phyloP scores from a whole-genome alignment of 64 coral and sea anemone species.

The Actinia equina region DNA sequence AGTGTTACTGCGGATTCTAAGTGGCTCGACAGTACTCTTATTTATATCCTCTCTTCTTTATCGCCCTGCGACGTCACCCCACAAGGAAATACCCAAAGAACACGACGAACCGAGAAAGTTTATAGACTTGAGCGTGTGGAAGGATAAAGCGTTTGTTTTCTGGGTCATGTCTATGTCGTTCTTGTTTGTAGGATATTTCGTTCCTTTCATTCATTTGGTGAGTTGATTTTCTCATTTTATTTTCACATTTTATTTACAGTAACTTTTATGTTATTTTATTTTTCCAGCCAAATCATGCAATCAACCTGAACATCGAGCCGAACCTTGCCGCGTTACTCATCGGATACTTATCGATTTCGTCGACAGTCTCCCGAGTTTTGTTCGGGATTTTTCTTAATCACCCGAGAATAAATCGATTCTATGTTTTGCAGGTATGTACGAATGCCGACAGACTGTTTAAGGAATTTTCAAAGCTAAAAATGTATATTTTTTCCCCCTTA shows the following conservation, averaged over 20 bases:
- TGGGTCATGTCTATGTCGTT: conserved; percentile 81
- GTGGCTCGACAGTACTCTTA: conserved; percentile 43
- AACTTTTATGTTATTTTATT: neutral
- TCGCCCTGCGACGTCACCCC: conserved; percentile 37
- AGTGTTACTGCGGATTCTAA: conserved; percentile 56
- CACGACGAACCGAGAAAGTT: neutral
- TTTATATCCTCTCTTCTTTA: conserved; percentile 59
- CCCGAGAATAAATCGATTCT: conserved; percentile 83
- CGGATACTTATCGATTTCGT: conserved; percentile 75
- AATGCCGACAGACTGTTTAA: no score
- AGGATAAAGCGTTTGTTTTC: conserved; percentile 58
- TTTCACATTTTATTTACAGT: neutral
- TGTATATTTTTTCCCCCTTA: no score
- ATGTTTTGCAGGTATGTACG: conserved; percentile 71
- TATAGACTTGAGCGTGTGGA: conserved; percentile 73
- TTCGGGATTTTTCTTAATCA: conserved; percentile 76
- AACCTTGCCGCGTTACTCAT: conserved; percentile 48
- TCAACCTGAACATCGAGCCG: conserved; percentile 43
- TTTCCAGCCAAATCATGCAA: conserved; percentile 63
- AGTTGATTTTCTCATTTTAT: conserved; percentile 4
- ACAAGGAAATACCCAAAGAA: conserved; percentile 15
- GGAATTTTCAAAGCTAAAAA: no score
- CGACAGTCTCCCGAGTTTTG: conserved; percentile 64
- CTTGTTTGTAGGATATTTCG: conserved; percentile 78
- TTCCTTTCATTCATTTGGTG: conserved; percentile 86